phyloP scores from a whole-genome alignment of 2,113 vertebrate genomes.

The Agelaius phoeniceus region DNA sequence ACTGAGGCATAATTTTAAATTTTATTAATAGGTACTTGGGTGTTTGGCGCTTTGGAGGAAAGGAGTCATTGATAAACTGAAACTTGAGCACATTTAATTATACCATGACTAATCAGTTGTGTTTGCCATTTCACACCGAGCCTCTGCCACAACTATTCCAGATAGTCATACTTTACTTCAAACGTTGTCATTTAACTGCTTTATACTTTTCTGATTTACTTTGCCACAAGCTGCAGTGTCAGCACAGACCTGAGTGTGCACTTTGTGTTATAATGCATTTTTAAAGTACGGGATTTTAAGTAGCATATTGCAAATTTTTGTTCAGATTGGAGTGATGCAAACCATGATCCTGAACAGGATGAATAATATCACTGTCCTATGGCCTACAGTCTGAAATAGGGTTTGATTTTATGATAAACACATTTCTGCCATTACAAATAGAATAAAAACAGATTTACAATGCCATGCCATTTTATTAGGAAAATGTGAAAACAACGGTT shows the following conservation, averaged over 20 bases:
- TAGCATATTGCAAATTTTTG: background rate
- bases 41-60: background rate
- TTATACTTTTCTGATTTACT: background rate
- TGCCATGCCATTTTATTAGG: conserved; percentile 60
- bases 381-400: background rate
- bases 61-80: background rate
- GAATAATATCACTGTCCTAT: background rate
- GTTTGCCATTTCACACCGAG: background rate
- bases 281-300: background rate
- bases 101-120: background rate
- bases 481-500: conserved; percentile 70
- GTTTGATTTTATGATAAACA: conserved; percentile 60
- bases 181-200: background rate
- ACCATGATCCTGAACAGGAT: background rate
- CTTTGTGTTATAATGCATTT: background rate
- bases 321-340: background rate
- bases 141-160: background rate
- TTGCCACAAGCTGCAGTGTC: background rate
- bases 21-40: background rate
- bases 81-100: background rate
- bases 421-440: conserved; percentile 67
- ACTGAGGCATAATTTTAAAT: background rate
- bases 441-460: conserved; percentile 69
- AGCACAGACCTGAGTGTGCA: background rate
- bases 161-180: background rate